These are phyloP conservation scores for Gnathonemus echidnorhynchus DNA, from an alignment of 2,113 vertebrate genomes.

Conservation along the genomic window DNA sequence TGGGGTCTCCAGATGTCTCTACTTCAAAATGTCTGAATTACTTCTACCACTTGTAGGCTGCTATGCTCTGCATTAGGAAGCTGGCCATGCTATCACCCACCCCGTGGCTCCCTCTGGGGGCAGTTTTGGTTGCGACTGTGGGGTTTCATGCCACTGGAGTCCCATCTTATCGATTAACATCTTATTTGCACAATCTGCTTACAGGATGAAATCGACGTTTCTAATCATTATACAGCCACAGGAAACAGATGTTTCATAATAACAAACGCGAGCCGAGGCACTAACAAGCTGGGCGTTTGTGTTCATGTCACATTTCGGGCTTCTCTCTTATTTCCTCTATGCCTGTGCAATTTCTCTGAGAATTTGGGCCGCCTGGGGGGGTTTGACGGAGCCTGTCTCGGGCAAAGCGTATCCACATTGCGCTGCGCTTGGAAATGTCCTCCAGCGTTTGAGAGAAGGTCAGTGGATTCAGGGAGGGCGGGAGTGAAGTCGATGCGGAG, in stretches of 20 bases:
- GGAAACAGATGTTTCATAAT: not conserved
- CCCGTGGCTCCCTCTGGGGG: slow-evolving; percentile 21
- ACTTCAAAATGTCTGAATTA: not conserved
- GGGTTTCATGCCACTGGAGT: not conserved
- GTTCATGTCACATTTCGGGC: not conserved
- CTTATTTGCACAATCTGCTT: not conserved
- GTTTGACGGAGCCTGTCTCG: not conserved
- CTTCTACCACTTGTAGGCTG: not conserved
- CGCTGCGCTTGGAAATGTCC: not conserved
- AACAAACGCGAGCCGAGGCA: not conserved
- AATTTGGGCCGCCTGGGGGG: not conserved
- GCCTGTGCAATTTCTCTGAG: not conserved
- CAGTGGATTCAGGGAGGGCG: not conserved
- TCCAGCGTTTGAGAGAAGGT: not conserved
- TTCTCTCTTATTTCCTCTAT: not conserved
- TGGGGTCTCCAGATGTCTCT: not conserved
- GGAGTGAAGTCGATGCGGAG: not conserved
- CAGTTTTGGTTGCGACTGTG: not conserved
- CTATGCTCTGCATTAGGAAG: slow-evolving; percentile 38
- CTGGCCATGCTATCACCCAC: slow-evolving; percentile 62
- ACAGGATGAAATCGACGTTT: not conserved
- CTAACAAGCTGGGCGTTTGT: not conserved
- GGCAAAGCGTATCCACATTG: not conserved
- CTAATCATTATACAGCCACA: not conserved
- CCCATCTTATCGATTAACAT: not conserved